A percentile compares a stretch with the other conserved stretches of the same genome.
phyloP scores from a whole-genome alignment of 2,113 vertebrate genomes.

The Saguinus imperator region DNA sequence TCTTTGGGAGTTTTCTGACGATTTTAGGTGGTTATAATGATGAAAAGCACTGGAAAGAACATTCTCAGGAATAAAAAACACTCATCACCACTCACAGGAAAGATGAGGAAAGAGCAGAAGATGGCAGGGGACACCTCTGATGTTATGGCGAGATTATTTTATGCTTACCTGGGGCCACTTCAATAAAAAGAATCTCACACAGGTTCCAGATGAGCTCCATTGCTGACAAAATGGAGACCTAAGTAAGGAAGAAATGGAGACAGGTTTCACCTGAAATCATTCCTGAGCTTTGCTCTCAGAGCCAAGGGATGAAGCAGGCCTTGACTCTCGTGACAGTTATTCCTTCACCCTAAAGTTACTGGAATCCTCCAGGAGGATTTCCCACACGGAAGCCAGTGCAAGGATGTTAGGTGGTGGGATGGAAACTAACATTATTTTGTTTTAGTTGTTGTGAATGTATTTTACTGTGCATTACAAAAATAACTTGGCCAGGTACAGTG shows the following conservation, averaged over 20 bases:
- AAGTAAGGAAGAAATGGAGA: slow-evolving; percentile 66
- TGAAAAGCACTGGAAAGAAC: not conserved
- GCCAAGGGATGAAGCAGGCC: not conserved
- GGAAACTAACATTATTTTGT: not conserved
- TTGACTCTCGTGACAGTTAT: not conserved
- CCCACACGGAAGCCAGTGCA: not conserved
- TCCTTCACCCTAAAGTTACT: not conserved
- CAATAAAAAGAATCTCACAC: slow-evolving; percentile 97
- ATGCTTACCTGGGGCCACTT: slow-evolving; percentile 91
- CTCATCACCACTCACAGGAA: not conserved
- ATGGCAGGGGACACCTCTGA: not conserved
- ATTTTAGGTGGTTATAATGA: not conserved
- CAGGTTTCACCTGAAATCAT: not conserved
- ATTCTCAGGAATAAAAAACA: not conserved
- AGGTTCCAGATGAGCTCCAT: slow-evolving; percentile 99
- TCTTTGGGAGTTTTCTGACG: not conserved
- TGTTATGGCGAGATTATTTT: not conserved
- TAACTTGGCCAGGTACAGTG: no score
- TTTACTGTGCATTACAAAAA: not conserved
- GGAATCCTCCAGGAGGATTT: not conserved
- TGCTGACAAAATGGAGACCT: slow-evolving; percentile 96
- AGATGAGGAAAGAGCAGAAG: not conserved
- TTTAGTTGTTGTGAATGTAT: not conserved
- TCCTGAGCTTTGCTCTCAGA: not conserved
- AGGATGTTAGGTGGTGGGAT: not conserved